Percentiles rank a stretch among this genome's conserved stretches.
These are phyloP conservation scores for Elaeidobius kamerunicus DNA, from an alignment of 2,888 invertebrate species.

Conservation along the genomic window DNA sequence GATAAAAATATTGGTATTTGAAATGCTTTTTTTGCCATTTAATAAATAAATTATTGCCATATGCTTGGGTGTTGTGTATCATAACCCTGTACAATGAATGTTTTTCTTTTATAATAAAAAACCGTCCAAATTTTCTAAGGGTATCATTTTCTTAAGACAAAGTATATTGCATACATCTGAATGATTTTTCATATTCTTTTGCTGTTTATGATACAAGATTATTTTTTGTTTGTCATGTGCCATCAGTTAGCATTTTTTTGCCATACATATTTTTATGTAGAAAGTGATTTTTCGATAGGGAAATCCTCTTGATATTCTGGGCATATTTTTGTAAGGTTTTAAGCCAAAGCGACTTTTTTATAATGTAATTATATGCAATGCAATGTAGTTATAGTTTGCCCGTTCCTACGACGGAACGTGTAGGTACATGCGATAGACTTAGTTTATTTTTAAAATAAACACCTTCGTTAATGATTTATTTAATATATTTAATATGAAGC, in stretches of 20 bases:
- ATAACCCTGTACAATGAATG: no score
- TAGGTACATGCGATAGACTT: background rate
- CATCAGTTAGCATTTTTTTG: background rate
- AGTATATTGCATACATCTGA: background rate
- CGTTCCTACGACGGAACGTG: background rate
- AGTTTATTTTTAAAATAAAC: background rate
- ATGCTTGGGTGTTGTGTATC: no score
- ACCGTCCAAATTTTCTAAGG: background rate
- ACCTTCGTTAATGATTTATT: background rate
- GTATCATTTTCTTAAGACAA: background rate
- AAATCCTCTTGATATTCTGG: constrained; percentile 8
- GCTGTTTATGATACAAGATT: background rate
- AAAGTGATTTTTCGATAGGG: constrained; percentile 1
- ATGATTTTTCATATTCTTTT: background rate
- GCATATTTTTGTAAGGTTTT: constrained; percentile 15
- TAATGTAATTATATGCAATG: constrained; percentile 13
- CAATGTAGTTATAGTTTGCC: background rate
- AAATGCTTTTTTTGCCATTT: no score
- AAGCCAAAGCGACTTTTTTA: constrained; percentile 14
- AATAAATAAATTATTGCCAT: no score
- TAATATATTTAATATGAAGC: background rate
- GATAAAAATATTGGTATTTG: no score
- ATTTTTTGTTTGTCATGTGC: constrained; percentile 2
- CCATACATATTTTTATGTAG: constrained; percentile 7
- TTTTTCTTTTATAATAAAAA: background rate